These are phyloP conservation scores for Myripristis jacobus DNA, from an alignment of 2,797 vertebrate species.

Conservation along the genomic window DNA sequence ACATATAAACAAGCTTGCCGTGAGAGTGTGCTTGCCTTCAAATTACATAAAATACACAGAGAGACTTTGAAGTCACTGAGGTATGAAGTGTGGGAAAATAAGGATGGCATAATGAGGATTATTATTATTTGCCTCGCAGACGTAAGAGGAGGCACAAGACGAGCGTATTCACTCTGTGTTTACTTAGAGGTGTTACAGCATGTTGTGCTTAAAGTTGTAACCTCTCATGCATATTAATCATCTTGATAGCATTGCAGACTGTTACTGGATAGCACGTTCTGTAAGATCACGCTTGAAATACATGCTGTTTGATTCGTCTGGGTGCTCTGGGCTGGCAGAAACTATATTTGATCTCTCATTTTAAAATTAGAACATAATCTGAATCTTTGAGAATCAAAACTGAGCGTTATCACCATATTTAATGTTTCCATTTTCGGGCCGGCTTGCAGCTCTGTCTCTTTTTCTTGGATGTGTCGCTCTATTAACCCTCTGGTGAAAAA, in stretches of 20 bases:
- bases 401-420: constrained; percentile 22
- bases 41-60: constrained; percentile 36
- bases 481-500: constrained; percentile 16
- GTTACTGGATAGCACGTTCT: not conserved
- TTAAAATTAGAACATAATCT: not conserved
- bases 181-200: constrained; percentile 18
- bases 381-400: constrained; percentile 4
- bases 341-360: not conserved
- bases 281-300: constrained; percentile 10
- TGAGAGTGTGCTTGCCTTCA: constrained; percentile 22
- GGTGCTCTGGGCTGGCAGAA: not conserved
- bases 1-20: constrained; percentile 25
- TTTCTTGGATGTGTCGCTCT: constrained; percentile 17
- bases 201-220: constrained; percentile 49
- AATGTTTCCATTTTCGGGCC: constrained; percentile 22
- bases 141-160: constrained; percentile 30
- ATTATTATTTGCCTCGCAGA: constrained; percentile 47
- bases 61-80: constrained; percentile 44
- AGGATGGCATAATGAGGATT: constrained; percentile 44
- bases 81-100: constrained; percentile 42
- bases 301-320: constrained; percentile 7
- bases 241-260: constrained; percentile 1
- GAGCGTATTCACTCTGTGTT: constrained; percentile 24
- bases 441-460: constrained; percentile 2
- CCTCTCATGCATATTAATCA: constrained; percentile 46